phyloP scores from a whole-genome alignment of 2,113 vertebrate genomes.

The Vulpes ferrilata region DNA sequence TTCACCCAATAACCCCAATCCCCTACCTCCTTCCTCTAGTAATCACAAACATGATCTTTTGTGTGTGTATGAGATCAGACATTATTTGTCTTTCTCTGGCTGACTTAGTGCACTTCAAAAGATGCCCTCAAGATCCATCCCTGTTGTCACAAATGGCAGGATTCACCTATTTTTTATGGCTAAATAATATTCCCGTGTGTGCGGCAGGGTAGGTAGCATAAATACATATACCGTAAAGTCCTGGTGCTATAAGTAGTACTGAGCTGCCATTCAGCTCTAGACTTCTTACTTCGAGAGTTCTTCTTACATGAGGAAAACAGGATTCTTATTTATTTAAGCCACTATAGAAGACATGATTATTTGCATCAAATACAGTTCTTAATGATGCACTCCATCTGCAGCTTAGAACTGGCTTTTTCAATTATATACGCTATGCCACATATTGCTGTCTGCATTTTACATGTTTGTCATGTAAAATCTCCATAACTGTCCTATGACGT shows the following conservation, averaged over 20 bases:
- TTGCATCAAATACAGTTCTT: neutral
- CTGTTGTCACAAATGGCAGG: neutral
- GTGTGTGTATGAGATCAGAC: neutral
- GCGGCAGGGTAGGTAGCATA: neutral
- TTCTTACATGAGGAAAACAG: neutral
- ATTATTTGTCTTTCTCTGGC: neutral
- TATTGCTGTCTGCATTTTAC: neutral
- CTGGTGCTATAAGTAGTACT: neutral
- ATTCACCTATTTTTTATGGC: neutral
- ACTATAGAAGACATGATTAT: neutral
- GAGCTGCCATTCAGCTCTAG: neutral
- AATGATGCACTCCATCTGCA: neutral
- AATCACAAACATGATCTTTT: neutral
- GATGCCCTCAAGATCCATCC: neutral
- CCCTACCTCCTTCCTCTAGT: neutral
- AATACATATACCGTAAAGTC: neutral
- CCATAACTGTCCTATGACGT: neutral
- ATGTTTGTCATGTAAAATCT: neutral
- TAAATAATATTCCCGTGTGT: neutral
- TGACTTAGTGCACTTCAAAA: neutral
- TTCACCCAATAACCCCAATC: neutral
- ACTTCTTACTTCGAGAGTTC: neutral
- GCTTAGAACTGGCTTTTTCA: neutral
- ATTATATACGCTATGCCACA: neutral
- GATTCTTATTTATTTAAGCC: neutral